Conservation (phyloP, 2,888 invertebrate genomes). For the Blera fallax region DNA sequence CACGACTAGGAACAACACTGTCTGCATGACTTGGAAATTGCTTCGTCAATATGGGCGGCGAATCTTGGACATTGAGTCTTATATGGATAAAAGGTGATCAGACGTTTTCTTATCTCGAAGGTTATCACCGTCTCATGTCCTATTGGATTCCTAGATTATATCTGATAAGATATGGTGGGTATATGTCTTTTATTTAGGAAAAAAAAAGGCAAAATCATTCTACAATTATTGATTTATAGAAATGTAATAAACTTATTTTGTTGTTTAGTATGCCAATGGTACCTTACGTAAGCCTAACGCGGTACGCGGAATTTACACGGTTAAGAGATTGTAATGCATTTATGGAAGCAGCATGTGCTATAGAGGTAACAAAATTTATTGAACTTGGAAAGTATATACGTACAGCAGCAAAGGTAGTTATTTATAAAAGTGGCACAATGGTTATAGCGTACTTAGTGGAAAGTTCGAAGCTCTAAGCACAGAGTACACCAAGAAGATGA, state of each 20-base stretch:
- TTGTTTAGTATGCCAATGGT: background rate
- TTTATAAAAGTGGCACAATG: no score
- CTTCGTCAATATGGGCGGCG: background rate
- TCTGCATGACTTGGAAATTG: conserved; percentile 11
- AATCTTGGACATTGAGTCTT: background rate
- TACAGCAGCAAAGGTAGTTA: no score
- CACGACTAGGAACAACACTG: conserved; percentile 12
- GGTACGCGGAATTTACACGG: background rate
- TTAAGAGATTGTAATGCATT: background rate
- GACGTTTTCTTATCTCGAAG: conserved; percentile 7
- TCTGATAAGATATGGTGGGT: conserved; percentile 22
- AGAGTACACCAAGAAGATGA: no score
- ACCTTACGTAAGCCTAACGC: background rate
- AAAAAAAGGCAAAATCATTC: background rate
- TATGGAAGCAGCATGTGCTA: background rate
- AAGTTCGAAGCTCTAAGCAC: no score
- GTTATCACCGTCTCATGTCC: background rate
- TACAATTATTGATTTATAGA: conserved; percentile 2
- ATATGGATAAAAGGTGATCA: background rate
- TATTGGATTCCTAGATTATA: background rate
- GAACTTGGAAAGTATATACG: background rate
- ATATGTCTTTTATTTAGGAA: background rate
- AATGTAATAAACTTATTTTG: background rate
- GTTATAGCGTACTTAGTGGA: no score
- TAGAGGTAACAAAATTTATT: background rate